Conservation (phyloP, 2,888 invertebrate genomes). For the Sarcophaga variegata region DNA sequence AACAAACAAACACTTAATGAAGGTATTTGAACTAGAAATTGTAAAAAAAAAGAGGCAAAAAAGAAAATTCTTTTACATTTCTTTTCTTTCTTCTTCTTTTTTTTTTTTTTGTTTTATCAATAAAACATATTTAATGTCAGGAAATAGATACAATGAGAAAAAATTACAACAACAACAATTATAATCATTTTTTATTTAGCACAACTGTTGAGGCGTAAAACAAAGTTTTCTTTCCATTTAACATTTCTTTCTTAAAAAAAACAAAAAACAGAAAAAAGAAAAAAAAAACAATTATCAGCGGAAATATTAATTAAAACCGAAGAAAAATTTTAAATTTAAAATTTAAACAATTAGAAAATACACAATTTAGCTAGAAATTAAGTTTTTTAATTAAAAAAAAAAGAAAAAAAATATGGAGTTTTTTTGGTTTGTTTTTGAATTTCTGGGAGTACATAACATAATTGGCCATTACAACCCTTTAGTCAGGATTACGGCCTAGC, state of each 20-base stretch:
- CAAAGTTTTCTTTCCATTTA: neutral
- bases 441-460: too few relatives aligned
- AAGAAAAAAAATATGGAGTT: too few relatives aligned
- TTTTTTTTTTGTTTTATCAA: constrained; percentile 13
- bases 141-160: constrained; percentile 37
- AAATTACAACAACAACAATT: neutral
- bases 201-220: constrained; percentile 25
- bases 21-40: constrained; percentile 51
- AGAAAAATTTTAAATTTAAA: neutral
- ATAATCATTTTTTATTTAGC: neutral
- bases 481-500: too few relatives aligned
- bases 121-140: constrained; percentile 53
- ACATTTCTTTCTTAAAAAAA: neutral
- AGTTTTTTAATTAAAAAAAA: too few relatives aligned
- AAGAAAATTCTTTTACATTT: constrained; percentile 1
- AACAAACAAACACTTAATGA: constrained; percentile 46
- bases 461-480: too few relatives aligned
- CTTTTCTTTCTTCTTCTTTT: neutral
- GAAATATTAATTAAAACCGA: neutral
- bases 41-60: neutral
- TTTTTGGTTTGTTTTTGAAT: too few relatives aligned
- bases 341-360: neutral
- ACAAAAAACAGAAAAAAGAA: too few relatives aligned
- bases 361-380: neutral
- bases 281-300: neutral